These are phyloP conservation scores for Megamerina dolium DNA, from an alignment of 2,888 invertebrate genomes.

Conservation along the genomic window DNA sequence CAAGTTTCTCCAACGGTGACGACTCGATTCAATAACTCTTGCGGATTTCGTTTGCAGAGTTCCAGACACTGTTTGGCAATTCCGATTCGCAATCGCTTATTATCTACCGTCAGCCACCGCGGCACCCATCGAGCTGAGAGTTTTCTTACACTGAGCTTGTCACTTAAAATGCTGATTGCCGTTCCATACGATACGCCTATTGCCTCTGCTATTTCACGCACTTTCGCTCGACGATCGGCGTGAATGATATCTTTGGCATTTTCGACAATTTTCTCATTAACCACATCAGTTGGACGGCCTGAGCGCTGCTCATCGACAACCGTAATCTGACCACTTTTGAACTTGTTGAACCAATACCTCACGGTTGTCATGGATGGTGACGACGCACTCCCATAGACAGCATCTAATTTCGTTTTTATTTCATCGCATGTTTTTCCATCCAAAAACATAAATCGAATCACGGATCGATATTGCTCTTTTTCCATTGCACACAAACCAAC, in stretches of 20 bases:
- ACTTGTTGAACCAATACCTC: slow-evolving; percentile 6
- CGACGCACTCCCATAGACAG: neutral
- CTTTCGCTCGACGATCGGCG: neutral
- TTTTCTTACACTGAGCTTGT: too few species aligned
- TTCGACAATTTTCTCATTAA: neutral
- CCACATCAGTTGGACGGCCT: slow-evolving; percentile 5
- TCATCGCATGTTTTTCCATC: slow-evolving; percentile 4
- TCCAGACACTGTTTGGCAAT: too few species aligned
- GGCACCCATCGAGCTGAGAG: slow-evolving; percentile 5
- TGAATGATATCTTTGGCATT: neutral
- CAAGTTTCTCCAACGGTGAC: too few species aligned
- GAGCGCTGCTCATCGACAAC: slow-evolving; percentile 8
- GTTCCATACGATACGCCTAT: neutral
- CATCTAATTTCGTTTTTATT: slow-evolving; percentile 10
- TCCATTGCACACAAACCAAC: too few species aligned
- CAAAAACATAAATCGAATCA: slow-evolving; percentile 6
- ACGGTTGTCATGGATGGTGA: slow-evolving; percentile 10
- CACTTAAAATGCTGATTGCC: slow-evolving; percentile 4
- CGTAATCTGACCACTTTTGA: slow-evolving; percentile 4
- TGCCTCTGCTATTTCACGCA: neutral
- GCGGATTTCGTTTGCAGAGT: too few species aligned
- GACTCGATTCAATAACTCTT: too few species aligned
- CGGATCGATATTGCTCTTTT: slow-evolving; percentile 6
- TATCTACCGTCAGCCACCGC: slow-evolving; percentile 5
- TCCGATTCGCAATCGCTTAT: too few species aligned